phyloP scores from a whole-genome alignment of 2,113 vertebrate species.

The Alaudala cheleensis region DNA sequence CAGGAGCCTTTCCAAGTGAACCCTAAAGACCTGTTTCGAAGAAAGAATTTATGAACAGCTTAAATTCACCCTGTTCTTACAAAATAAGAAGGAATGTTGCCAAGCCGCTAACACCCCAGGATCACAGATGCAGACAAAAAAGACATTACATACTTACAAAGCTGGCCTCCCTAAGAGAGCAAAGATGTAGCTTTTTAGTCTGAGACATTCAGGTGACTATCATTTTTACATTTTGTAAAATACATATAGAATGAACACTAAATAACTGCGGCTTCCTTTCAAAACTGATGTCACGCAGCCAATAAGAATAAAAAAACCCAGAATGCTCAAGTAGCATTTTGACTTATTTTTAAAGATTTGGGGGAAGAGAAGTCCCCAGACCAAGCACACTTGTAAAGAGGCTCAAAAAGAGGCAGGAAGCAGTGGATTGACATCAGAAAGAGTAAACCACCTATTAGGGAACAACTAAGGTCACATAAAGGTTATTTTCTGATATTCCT shows the following conservation, averaged over 20 bases:
- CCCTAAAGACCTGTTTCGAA: neutral
- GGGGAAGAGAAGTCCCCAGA: neutral
- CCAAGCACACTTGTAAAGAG: neutral
- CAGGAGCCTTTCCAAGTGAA: neutral
- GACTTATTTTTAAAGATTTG: neutral
- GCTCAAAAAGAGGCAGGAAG: neutral
- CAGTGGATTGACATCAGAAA: neutral
- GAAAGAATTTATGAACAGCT: neutral
- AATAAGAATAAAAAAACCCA: neutral
- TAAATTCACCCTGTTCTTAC: neutral
- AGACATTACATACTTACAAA: neutral
- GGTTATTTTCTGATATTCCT: neutral
- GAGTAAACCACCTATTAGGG: neutral
- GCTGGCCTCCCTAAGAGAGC: neutral
- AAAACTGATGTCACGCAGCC: neutral
- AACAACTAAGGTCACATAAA: neutral
- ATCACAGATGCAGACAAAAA: neutral
- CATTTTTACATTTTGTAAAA: neutral
- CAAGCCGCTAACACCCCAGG: neutral
- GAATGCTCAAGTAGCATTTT: neutral
- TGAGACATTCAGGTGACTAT: neutral
- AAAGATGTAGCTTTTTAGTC: neutral
- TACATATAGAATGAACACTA: neutral
- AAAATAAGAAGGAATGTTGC: neutral
- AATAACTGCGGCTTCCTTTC: neutral